Base-by-base conservation (phyloP, 2,797 vertebrate species). In the Macroramphosus scolopax region DNA sequence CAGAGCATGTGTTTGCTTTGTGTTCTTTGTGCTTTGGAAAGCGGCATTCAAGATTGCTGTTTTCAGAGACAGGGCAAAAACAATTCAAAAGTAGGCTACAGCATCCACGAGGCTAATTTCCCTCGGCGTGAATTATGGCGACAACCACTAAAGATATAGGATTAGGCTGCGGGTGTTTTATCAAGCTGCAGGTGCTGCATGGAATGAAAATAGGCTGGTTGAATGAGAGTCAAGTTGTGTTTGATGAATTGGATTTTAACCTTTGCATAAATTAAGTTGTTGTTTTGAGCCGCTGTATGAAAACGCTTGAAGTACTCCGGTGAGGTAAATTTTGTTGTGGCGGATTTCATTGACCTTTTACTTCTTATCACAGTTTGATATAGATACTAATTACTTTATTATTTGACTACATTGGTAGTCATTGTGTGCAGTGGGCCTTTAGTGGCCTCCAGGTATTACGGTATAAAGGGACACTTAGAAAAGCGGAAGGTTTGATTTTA, bases 1-100 rank as follows among this genome's bases (percentile, higher is more conserved):
- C 71, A 66, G 63, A 80, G 63, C 71, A 70, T 73, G 63, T 61
- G 63, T 82, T 82, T 71, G 58, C 66, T 57, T 75, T 75, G 74
- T 66, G 68, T 63, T 57, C 54, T 60, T 56, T 73, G 47, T 66
- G 54, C 38, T 46, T 32, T 13, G 17, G 20, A n/a, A 17, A 29
- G 56, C 39, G 41, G 48, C 46, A 52, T 56, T 63, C 16, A 53
- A 63, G 33, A 72, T 72, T 39, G 63, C 65, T 58, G 70, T 56
- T 72, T 74, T 77, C 59, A 29, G 48, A 61, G 36, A 59, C 31
- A 5, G 68, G 51, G 44, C 40, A 55, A 63, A 68, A 61, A 44
- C 34, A 63, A 71, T 68, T 64, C 24, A 50, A 60, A 77, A 73
- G 36, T 65, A 77, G 76, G 55, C 69, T 63, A 54, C 56, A 44